Evolutionary conservation across 2,113 vertebrate genomes (phyloP).

Genomic region (Antigone vipio): DNA sequence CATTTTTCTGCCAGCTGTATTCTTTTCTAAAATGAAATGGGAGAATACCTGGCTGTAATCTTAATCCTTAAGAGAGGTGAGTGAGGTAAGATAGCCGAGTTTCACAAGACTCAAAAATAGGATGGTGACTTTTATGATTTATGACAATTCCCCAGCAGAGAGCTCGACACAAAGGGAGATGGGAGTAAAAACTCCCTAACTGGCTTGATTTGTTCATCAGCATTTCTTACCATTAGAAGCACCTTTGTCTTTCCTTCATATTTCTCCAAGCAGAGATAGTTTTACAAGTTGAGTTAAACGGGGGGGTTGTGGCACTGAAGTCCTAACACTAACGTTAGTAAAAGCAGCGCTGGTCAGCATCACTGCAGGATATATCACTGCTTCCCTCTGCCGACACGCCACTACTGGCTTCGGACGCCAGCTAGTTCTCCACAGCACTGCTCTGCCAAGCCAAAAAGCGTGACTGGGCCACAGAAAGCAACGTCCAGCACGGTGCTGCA

Average conservation of each 20-base stretch:
- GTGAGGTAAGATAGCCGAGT: neutral
- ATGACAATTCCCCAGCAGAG: neutral
- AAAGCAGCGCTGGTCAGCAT: fast-evolving
- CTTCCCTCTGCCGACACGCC: neutral
- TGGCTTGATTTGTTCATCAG: neutral
- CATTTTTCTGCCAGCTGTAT: neutral
- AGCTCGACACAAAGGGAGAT: neutral
- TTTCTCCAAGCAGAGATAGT: neutral
- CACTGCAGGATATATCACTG: neutral
- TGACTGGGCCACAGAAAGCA: neutral
- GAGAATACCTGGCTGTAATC: neutral
- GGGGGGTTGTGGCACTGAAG: neutral
- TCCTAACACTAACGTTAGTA: fast-evolving
- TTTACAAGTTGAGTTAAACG: neutral
- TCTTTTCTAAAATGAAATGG: neutral
- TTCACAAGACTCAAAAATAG: neutral
- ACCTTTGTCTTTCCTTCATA: neutral
- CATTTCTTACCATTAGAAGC: neutral
- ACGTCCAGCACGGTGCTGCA: neutral
- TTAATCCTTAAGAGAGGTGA: neutral
- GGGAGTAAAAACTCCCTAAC: neutral
- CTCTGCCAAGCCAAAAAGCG: neutral
- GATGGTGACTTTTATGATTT: neutral
- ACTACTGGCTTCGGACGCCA: neutral
- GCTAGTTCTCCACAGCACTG: neutral